These are phyloP conservation scores for Cirrhinus mrigala DNA, from an alignment of 2,797 vertebrate species.

Conservation along the genomic window DNA sequence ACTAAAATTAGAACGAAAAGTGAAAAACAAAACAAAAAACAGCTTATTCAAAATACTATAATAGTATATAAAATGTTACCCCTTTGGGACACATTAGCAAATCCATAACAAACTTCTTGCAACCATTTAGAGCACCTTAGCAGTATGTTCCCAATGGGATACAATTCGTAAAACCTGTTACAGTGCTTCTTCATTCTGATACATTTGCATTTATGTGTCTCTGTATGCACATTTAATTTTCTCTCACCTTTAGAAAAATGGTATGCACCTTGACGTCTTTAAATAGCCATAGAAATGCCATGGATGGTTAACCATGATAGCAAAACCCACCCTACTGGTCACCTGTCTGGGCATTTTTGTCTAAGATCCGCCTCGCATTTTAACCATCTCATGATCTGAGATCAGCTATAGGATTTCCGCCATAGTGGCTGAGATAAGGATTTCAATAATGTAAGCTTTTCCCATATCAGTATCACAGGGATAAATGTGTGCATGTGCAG, in stretches of 20 bases:
- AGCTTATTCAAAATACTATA: background rate
- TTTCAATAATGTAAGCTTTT: constrained; percentile 7
- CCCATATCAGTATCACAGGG: constrained; percentile 2
- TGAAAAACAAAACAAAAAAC: background rate
- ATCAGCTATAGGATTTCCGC: background rate
- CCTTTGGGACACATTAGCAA: background rate
- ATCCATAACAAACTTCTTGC: background rate
- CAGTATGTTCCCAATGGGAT: background rate
- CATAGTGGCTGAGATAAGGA: background rate
- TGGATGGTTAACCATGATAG: constrained; percentile 22
- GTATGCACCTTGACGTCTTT: constrained; percentile 15
- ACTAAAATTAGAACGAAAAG: background rate
- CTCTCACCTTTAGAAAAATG: constrained; percentile 22
- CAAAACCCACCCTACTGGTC: background rate
- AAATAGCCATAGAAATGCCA: constrained; percentile 13
- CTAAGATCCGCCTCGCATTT: background rate
- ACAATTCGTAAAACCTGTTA: background rate
- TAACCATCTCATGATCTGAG: background rate
- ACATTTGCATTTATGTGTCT: background rate
- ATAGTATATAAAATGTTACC: background rate
- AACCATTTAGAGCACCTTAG: background rate
- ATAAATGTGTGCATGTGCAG: constrained; percentile 36
- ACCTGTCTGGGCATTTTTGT: background rate
- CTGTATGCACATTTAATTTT: background rate
- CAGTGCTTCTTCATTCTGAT: background rate